Evolutionary conservation across 2,797 vertebrate genomes (phyloP).

Genomic region (Silurus aristotelis): DNA sequence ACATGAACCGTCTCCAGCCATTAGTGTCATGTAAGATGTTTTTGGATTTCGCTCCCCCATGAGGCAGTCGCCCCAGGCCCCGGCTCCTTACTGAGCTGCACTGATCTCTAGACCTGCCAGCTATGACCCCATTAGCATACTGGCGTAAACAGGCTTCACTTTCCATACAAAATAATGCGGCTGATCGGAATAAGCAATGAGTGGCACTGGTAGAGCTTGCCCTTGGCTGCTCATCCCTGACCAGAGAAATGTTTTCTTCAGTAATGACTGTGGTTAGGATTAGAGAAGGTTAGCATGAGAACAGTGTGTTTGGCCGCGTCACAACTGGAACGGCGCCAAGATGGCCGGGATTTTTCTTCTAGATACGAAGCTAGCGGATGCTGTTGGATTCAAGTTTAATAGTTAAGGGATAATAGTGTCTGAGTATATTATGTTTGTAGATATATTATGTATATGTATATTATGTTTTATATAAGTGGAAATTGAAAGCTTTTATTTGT

Average conservation of each 20-base stretch:
- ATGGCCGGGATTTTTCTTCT: background rate
- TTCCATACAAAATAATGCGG: slow-evolving; percentile 51
- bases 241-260: slow-evolving; percentile 33
- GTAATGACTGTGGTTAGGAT: slow-evolving; percentile 49
- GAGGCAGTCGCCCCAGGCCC: slow-evolving; percentile 49
- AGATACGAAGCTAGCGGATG: background rate
- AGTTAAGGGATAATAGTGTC: background rate
- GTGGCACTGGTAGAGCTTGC: slow-evolving; percentile 41
- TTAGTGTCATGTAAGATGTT: slow-evolving; percentile 57
- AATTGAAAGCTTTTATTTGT: too few species aligned
- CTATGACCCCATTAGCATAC: slow-evolving; percentile 59
- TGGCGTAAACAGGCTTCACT: slow-evolving; percentile 50
- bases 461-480: background rate
- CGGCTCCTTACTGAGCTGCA: slow-evolving; percentile 44
- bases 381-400: background rate
- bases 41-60: slow-evolving; percentile 42
- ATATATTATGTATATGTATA: too few species aligned
- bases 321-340: slow-evolving; percentile 19
- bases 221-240: slow-evolving; percentile 45
- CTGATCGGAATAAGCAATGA: slow-evolving; percentile 33
- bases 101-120: slow-evolving; percentile 56
- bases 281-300: slow-evolving; percentile 32
- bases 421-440: background rate
- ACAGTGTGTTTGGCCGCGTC: slow-evolving; percentile 14
- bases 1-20: slow-evolving; percentile 50